phyloP scores from a whole-genome alignment of 2,888 invertebrate species.

The Pachycephus smyrnensis region DNA sequence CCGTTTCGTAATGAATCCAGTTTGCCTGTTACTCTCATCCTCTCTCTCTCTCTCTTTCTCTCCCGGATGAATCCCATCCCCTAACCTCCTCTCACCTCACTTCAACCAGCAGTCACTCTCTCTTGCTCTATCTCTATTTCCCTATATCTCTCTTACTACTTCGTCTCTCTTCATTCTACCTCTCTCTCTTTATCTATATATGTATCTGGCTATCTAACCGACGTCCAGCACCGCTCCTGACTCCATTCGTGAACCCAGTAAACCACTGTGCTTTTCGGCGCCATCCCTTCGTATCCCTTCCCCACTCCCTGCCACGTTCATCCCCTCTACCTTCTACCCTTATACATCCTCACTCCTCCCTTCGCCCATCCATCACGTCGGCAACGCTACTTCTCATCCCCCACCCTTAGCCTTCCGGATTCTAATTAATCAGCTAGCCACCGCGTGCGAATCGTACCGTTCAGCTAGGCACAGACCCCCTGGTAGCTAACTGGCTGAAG shows the following conservation, averaged over 20 bases:
- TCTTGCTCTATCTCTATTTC: background rate
- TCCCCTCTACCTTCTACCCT: conserved; percentile 21
- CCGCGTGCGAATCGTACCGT: conserved; percentile 32
- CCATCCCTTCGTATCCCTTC: conserved; percentile 18
- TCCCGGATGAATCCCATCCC: conserved; percentile 24
- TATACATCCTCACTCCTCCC: conserved; percentile 41
- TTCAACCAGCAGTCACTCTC: conserved; percentile 11
- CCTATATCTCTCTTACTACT: background rate
- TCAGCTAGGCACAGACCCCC: background rate
- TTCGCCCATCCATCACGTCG: conserved; percentile 20
- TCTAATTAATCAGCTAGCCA: conserved; percentile 63
- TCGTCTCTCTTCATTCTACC: background rate
- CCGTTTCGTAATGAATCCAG: conserved; percentile 50
- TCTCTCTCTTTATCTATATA: background rate
- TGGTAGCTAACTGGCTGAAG: background rate
- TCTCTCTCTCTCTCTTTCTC: background rate
- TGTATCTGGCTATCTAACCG: conserved; percentile 15
- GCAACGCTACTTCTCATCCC: conserved; percentile 8
- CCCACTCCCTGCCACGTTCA: conserved; percentile 15
- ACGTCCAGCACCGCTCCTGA: conserved; percentile 14
- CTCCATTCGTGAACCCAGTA: conserved; percentile 26
- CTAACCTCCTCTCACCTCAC: conserved; percentile 20
- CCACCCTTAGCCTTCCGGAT: conserved; percentile 38
- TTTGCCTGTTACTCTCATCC: conserved; percentile 23
- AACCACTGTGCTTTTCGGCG: conserved; percentile 42